Conservation (phyloP, 2,113 vertebrate genomes). For the Falcunculus frontatus region DNA sequence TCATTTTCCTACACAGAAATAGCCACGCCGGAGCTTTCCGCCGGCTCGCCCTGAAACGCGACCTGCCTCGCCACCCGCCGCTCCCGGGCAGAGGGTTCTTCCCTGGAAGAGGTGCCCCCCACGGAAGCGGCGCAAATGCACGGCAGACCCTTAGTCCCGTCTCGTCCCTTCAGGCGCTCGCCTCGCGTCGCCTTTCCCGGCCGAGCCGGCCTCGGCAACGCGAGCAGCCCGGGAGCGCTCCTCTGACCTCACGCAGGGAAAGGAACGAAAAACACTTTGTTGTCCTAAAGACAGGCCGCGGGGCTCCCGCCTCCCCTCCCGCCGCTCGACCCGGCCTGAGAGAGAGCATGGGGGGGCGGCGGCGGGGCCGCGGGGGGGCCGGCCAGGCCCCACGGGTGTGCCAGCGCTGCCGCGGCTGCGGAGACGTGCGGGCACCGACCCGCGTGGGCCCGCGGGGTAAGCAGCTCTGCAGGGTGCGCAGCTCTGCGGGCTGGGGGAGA, state of each 20-base stretch:
- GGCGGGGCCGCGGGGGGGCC: not conserved
- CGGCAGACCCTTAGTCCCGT: too few species aligned
- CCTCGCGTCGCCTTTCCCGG: not conserved
- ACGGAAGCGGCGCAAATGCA: not conserved
- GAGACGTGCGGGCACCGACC: not conserved
- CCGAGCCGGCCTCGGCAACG: too few species aligned
- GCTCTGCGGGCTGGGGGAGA: not conserved
- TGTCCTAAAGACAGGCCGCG: not conserved
- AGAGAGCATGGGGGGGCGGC: not conserved
- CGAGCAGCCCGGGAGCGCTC: not conserved
- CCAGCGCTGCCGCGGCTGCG: not conserved
- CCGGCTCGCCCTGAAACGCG: not conserved
- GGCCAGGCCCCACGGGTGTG: not conserved
- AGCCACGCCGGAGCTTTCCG: not conserved
- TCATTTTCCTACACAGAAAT: constrained; percentile 3
- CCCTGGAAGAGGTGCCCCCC: not conserved
- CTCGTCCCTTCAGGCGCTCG: not conserved
- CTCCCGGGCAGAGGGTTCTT: not conserved
- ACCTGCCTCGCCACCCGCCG: too few species aligned
- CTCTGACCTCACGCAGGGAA: not conserved
- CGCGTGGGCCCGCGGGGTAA: too few species aligned
- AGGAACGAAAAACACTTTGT: not conserved
- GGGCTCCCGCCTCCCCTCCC: not conserved
- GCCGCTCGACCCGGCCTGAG: not conserved
- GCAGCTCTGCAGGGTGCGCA: not conserved